phyloP scores from a whole-genome alignment of 1,140 invertebrate genomes.

The Anadara kagoshimensis region DNA sequence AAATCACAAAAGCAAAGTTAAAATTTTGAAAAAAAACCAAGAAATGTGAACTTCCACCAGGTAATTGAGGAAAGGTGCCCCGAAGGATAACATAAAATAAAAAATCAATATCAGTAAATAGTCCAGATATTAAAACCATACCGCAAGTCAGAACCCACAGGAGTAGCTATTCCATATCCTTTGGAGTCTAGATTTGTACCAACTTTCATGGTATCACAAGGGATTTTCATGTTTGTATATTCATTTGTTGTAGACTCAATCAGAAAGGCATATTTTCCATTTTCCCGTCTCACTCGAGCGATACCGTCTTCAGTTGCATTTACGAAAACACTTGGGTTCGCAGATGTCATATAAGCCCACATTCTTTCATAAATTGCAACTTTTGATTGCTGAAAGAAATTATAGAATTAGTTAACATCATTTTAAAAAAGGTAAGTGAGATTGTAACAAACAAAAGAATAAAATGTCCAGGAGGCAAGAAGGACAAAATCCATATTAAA shows the following conservation, averaged over 20 bases:
- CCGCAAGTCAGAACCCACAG: conserved; percentile 92
- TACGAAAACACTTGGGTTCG: conserved; percentile 64
- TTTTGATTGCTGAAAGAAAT: conserved; percentile 84
- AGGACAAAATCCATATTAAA: too few species aligned
- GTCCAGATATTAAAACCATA: conserved; percentile 65
- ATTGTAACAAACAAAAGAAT: too few species aligned
- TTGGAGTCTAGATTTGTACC: conserved; percentile 93
- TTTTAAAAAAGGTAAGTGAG: too few species aligned
- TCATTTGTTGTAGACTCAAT: conserved; percentile 98
- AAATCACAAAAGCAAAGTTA: too few species aligned
- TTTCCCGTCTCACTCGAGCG: conserved; percentile 55
- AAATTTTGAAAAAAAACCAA: too few species aligned
- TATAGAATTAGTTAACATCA: too few species aligned
- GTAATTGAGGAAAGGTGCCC: too few species aligned
- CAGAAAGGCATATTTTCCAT: conserved; percentile 92
- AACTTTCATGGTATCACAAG: conserved; percentile 95
- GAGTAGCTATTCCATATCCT: conserved; percentile 95
- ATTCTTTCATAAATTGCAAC: conserved; percentile 93
- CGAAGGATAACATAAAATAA: too few species aligned
- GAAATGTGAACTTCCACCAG: too few species aligned
- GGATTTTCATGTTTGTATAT: conserved; percentile 92
- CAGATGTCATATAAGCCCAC: conserved; percentile 92
- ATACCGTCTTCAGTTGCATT: conserved; percentile 60
- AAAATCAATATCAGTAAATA: too few species aligned
- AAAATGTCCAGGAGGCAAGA: too few species aligned